Conservation (phyloP, 2,797 vertebrate genomes). For the Neopelma chrysocephalum region DNA sequence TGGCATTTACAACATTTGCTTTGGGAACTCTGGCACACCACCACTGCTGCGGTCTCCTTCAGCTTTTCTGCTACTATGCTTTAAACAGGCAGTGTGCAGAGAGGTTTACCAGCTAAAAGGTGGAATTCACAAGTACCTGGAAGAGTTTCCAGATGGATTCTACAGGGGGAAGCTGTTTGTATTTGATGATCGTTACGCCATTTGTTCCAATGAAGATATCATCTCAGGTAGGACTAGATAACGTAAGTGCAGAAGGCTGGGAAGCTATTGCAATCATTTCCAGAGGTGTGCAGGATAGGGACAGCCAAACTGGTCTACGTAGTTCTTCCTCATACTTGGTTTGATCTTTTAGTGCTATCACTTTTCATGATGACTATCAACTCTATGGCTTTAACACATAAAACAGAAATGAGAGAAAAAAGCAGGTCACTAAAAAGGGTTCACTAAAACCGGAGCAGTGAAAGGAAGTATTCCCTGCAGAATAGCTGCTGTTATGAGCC, state of each 20-base stretch:
- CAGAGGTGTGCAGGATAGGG: neutral
- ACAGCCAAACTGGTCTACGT: neutral
- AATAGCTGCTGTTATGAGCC: neutral
- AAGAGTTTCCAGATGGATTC: slow-evolving; percentile 92
- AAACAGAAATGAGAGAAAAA: neutral
- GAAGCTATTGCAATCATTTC: neutral
- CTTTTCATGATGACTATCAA: neutral
- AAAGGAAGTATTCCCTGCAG: neutral
- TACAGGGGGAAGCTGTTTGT: slow-evolving; percentile 97
- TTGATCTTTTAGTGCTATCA: neutral
- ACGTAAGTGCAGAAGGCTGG: neutral
- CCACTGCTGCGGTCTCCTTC: neutral
- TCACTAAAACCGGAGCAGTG: neutral
- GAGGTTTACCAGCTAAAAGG: slow-evolving; percentile 96
- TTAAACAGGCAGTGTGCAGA: slow-evolving; percentile 88
- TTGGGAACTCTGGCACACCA: neutral
- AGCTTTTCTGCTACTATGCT: slow-evolving; percentile 43
- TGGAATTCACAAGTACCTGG: slow-evolving; percentile 96
- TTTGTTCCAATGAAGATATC: slow-evolving; percentile 86
- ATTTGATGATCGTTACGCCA: slow-evolving; percentile 92
- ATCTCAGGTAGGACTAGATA: slow-evolving; percentile 85
- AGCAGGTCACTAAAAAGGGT: neutral
- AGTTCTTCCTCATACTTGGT: neutral
- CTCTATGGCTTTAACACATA: neutral
- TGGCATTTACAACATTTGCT: neutral